Conservation (phyloP, 2,797 vertebrate genomes). For the Euthynnus affinis region DNA sequence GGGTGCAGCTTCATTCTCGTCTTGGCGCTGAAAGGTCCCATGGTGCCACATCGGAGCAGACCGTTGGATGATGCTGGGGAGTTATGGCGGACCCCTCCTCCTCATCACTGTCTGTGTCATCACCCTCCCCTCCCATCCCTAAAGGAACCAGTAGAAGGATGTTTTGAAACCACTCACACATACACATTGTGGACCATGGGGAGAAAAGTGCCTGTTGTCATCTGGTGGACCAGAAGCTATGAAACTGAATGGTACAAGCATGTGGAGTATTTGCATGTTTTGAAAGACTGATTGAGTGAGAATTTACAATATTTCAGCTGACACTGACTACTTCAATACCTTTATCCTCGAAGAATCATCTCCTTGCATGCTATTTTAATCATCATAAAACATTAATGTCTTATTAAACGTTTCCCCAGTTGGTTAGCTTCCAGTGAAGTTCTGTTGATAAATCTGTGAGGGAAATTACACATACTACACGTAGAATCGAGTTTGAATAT, state of each 20-base stretch:
- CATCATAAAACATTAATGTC: constrained; percentile 54
- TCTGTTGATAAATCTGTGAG: constrained; percentile 5
- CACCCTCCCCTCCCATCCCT: constrained; percentile 47
- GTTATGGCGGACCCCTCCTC: constrained; percentile 45
- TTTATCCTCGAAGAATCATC: constrained; percentile 51
- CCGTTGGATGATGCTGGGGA: constrained; percentile 40
- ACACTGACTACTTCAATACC: constrained; percentile 41
- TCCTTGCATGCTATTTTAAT: constrained; percentile 59
- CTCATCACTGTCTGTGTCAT: constrained; percentile 62
- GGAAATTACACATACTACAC: too few species aligned
- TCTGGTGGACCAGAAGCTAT: constrained; percentile 31
- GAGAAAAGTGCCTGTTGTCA: constrained; percentile 36
- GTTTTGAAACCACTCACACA: constrained; percentile 36
- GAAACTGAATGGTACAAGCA: constrained; percentile 44
- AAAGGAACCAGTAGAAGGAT: constrained; percentile 46
- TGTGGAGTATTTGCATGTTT: constrained; percentile 46
- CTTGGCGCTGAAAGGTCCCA: constrained; percentile 40
- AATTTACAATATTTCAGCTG: constrained; percentile 59
- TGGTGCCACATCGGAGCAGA: constrained; percentile 19
- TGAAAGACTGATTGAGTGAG: constrained; percentile 53
- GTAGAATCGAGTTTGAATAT: too few species aligned
- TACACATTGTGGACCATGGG: constrained; percentile 4
- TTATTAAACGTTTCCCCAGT: constrained; percentile 51
- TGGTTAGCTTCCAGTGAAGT: constrained; percentile 34
- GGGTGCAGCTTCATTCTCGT: constrained; percentile 38